These are phyloP conservation scores for Eutrigla gurnardus DNA, from an alignment of 2,797 vertebrate species.

Conservation along the genomic window DNA sequence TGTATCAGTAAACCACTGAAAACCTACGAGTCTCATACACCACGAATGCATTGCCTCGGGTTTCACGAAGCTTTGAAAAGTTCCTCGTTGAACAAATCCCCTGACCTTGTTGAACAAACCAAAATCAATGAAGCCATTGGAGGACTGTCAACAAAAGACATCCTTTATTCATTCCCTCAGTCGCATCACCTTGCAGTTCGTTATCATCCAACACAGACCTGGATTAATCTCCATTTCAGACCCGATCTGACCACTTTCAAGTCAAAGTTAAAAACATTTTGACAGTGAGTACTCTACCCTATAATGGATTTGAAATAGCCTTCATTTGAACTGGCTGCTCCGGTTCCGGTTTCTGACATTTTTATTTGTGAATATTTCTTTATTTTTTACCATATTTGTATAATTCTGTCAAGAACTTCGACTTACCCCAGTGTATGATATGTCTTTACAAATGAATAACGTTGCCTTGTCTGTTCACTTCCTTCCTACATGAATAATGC, in stretches of 20 bases:
- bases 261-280: neutral
- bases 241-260: neutral
- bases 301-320: neutral
- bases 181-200: neutral
- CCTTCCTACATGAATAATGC: constrained; percentile 35
- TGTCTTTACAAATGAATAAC: neutral
- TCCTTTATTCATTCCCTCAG: neutral
- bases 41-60: no score
- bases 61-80: neutral
- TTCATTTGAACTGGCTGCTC: no score
- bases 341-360: neutral
- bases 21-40: neutral
- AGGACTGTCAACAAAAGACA: neutral
- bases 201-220: neutral
- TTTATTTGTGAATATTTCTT: neutral
- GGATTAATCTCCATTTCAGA: neutral
- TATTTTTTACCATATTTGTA: neutral
- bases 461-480: neutral
- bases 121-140: neutral
- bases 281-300: neutral
- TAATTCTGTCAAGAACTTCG: neutral
- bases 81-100: neutral
- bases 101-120: neutral
- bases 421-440: neutral
- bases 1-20: neutral